These are phyloP conservation scores for Callipepla squamata DNA, from an alignment of 2,113 vertebrate species.

Conservation along the genomic window DNA sequence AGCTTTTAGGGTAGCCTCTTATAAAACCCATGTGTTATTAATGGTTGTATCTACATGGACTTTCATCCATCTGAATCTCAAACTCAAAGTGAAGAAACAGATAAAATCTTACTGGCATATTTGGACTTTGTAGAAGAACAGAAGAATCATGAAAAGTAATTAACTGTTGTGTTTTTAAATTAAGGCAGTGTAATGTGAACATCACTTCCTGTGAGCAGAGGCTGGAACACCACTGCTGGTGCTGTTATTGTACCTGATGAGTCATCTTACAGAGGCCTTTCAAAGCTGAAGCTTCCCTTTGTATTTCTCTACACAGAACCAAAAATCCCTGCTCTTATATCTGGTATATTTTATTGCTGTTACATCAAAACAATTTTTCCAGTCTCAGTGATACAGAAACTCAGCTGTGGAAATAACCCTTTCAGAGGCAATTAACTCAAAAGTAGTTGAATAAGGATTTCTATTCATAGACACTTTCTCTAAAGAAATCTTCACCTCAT, in stretches of 20 bases:
- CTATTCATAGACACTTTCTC: not conserved
- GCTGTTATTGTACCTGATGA: not conserved
- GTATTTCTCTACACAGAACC: not conserved
- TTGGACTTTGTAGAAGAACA: not conserved
- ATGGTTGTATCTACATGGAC: not conserved
- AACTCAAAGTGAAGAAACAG: not conserved
- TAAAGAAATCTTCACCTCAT: accelerated
- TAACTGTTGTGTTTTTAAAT: not conserved
- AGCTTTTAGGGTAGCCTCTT: not conserved
- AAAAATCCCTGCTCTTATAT: not conserved
- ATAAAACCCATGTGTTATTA: not conserved
- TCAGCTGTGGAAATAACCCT: not conserved
- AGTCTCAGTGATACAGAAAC: not conserved
- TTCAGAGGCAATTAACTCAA: not conserved
- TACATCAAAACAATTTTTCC: not conserved
- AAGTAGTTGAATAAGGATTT: not conserved
- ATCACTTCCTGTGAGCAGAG: not conserved
- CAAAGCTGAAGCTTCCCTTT: not conserved
- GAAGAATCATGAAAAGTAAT: not conserved
- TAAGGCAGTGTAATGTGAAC: not conserved
- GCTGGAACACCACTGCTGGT: not conserved
- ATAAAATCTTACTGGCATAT: not conserved
- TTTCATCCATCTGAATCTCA: not conserved
- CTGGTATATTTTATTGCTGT: not conserved
- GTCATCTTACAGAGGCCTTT: not conserved